phyloP scores from a whole-genome alignment of 2,888 invertebrate genomes.

The Temnothorax rugatulus region DNA sequence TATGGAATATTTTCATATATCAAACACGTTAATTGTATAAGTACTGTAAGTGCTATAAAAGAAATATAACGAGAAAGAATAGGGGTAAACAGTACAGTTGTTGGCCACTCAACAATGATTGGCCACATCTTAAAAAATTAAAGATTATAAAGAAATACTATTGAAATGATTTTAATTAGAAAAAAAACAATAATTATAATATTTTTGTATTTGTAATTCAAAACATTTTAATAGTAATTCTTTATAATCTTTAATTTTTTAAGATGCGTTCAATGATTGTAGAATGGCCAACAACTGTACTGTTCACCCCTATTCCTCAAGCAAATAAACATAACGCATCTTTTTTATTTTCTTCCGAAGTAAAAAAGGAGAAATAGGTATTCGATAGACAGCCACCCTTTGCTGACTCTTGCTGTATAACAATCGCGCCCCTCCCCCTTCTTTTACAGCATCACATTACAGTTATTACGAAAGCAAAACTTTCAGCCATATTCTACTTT shows the following conservation, averaged over 20 bases:
- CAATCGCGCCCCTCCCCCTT: background rate
- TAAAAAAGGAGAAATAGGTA: background rate
- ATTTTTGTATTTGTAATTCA: too few species aligned
- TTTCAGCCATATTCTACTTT: background rate
- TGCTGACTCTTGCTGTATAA: background rate
- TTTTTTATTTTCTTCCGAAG: background rate
- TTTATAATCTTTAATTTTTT: too few species aligned
- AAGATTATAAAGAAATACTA: too few species aligned
- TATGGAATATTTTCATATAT: background rate
- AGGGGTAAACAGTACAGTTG: too few species aligned
- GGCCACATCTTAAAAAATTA: too few species aligned
- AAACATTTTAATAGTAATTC: too few species aligned
- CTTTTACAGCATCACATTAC: conserved; percentile 1
- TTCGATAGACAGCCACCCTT: background rate
- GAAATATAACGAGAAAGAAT: background rate
- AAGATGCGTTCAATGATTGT: too few species aligned
- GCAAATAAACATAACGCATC: background rate
- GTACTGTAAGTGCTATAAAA: background rate
- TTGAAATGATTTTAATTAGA: too few species aligned
- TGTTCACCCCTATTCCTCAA: too few species aligned
- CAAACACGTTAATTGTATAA: background rate
- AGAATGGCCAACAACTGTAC: too few species aligned
- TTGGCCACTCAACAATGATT: too few species aligned
- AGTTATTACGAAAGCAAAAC: conserved; percentile 22
- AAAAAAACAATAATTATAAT: too few species aligned